Evolutionary conservation across 2,888 invertebrate species (phyloP), one percentile per base, ranked within the genome.

Genomic region (Polylopha cassiicola): DNA sequence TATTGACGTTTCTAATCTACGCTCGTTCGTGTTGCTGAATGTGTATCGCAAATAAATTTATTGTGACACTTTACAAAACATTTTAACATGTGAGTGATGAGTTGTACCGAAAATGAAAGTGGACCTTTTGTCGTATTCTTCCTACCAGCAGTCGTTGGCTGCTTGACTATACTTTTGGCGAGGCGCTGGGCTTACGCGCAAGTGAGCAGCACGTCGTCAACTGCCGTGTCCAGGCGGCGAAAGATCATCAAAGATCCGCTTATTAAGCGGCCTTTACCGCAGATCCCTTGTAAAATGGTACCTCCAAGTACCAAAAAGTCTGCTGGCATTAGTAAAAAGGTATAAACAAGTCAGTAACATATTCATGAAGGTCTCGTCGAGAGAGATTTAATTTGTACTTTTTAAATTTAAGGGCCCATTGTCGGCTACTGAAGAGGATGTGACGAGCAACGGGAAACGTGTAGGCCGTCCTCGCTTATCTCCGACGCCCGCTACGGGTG

Each of bases 21-120:
- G 6, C 21, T 20, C 20, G 10, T 28, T 18, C 29, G 41, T 42
- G 31, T 38, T 31, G 24, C 44, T 50, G 46, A 46, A 50, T 53
- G 47, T 45, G 45, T 47, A 46, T 50, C 63, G 51, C 48, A 63
- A 68, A 66, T 65, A 70, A 61, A 63, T 45, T 58, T 54, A 68
- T 80, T 74, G 81, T 72, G 70, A 62, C 60, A 58, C 48, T 58
- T 64, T 59, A 55, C 36, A 58, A 61, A 70, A 73, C 53, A 72
- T 69, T 79, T 78, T 80, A 82, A 79, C 81, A 85, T 86, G 84
- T 84, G 66, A 86, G 86, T 85, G 79, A 84, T 85, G 85, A 86
- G 80, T 86, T 84, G 84, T 85, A 85, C 84, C 76, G 81, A 84
- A 78, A 80, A 76, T 87, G 87, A 75, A 73, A 86, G 69, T 85